Evolutionary conservation across 1,140 invertebrate species (phyloP), one percentile per base, ranked within the genome.

Genomic region (Dreissena rostriformis): DNA sequence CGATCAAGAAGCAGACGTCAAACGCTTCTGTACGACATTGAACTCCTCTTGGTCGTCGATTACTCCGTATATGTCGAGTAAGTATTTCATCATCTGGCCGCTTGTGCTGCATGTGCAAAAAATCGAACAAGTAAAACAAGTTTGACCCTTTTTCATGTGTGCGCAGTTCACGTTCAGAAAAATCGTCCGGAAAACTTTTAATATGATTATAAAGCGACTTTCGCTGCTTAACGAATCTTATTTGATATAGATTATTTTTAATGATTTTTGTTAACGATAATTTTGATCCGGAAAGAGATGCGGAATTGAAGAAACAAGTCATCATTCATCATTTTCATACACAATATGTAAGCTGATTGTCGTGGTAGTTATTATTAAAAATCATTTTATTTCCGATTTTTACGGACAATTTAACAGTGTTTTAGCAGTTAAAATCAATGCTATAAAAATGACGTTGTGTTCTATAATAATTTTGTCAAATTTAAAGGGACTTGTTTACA

Each of bases 41-140:
- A 80, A 61, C n/a, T 80, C 24, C 24, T 80, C 8, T 22, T 80
- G 39, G 67, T 71, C 22, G 53, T 80, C 8, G 77, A 80, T 61
- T 80, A 51, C 22, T 67, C 66, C 11, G 26, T 80, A 11, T 80
- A 55, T 57, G 28, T 10, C n/a, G 28, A 71, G 77, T 80, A 70
- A 80, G 75, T 77, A 39, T 63, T 11, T 61, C 17, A 49, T 39
- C 11, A 71, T n/a, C n/a, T n/a, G 10, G 51, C 26, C 6, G 24
- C 66, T 28, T 28, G 15, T 15, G 19, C 39, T 24, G 66, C 66
- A 17, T 28, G 17, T 22, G 39, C 24, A 29, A 68, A n/a, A n/a
- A 28, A 68, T 28, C 39, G 66, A 17, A 68, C 39, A 28, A 1
- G 24, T 29, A n/a, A 28, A 6, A 22, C 1, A 28, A 0, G 19